Percentiles rank a stretch among this genome's conserved stretches.
Evolutionary conservation across 2,113 vertebrate species (phyloP).

Genomic region (Peromyscus polionotus): DNA sequence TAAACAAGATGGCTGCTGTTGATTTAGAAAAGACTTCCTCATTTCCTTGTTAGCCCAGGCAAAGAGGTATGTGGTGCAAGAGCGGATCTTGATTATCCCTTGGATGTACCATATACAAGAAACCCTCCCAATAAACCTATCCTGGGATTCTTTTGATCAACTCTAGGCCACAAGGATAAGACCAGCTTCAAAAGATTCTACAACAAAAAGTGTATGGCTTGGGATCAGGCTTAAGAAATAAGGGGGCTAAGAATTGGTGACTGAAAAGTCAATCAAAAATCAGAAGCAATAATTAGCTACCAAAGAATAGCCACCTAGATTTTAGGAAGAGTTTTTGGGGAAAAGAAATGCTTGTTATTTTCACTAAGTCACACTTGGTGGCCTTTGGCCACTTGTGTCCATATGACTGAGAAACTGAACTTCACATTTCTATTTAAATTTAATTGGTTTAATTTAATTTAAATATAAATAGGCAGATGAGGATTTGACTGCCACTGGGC

Average conservation of each 20-base stretch:
- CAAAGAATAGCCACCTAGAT: background rate
- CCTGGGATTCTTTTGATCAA: background rate
- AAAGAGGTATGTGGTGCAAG: background rate
- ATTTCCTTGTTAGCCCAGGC: background rate
- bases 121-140: background rate
- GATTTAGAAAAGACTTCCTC: background rate
- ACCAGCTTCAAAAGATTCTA: background rate
- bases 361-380: background rate
- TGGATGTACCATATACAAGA: background rate
- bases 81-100: background rate
- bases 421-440: slow-evolving; percentile 41
- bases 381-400: background rate
- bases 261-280: background rate
- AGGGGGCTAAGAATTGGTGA: background rate
- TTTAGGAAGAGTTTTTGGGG: background rate
- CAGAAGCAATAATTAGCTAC: background rate
- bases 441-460: slow-evolving; percentile 3
- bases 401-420: background rate
- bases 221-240: background rate
- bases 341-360: background rate
- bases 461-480: background rate
- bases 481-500: background rate
- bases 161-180: background rate
- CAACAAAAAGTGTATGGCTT: background rate
- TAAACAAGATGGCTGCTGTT: background rate